Base-by-base conservation (phyloP, 2,797 vertebrate genomes). In the Tamandua tetradactyla region DNA sequence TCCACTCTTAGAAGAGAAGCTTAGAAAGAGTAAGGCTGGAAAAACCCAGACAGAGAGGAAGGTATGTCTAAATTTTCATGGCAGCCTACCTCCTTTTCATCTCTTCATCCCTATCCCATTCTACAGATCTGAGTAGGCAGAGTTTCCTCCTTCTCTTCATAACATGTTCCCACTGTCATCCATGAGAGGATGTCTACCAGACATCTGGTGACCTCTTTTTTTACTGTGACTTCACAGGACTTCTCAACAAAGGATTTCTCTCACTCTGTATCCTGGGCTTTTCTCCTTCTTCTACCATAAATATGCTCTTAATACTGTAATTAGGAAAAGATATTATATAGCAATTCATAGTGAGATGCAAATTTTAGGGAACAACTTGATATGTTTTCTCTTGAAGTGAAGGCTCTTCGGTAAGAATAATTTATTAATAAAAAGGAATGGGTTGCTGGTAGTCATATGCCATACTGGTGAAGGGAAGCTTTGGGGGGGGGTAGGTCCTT, bases 91-190 rank as follows among this genome's bases (percentile, higher is more conserved):
- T 23, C 7, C 6, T 64, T 55, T 86, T 20, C 9, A 57, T 66
- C 1, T 9, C 13, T 42, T 80, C 12, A 2, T 1, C 1, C 1
- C 1, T 20, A 23, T 35, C 11, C 18, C 25, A 6, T 52, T 15
- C 14, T 7, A 5, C 4, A 49, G 15, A 5, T 25, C 8, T 23
- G 9, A 35, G 1, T 1, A 49, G 3, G 15, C 2, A 14, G 42
- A 74, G 32, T 83, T 79, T 87, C 75, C 93, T n/a, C n/a, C n/a
- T n/a, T 57, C 59, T 96, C 27, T 47, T 71, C n/a, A 62, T 42
- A 10, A 13, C 2, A 1, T 37, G 62, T 5, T 82, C 22, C 69
- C 35, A 20, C 64, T 20, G 18, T 22, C 30, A 49, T 23, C 7
- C 0, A 0, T 71, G 59, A 49, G 5, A 5, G 5, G 25, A 61